phyloP scores from a whole-genome alignment of 2,888 invertebrate species.

The Sinohyriopsis cumingii region DNA sequence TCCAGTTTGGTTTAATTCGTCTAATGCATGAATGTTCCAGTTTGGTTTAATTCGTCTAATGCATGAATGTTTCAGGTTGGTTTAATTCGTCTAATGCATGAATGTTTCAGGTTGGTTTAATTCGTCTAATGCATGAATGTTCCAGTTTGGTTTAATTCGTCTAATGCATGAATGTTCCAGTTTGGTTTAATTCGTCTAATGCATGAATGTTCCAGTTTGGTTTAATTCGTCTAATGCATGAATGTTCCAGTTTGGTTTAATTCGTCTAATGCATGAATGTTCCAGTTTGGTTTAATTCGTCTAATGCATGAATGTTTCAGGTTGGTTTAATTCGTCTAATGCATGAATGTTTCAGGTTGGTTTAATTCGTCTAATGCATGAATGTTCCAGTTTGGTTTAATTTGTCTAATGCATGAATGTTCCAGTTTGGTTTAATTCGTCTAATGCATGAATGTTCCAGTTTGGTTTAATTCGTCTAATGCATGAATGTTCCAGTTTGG shows the following conservation, averaged over 20 bases:
- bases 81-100: slow-evolving; percentile 30
- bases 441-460: not conserved
- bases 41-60: too few relatives aligned
- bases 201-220: slow-evolving; percentile 36
- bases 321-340: too few relatives aligned
- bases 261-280: not conserved
- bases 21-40: not conserved
- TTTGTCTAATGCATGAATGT: not conserved
- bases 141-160: slow-evolving; percentile 51
- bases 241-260: too few relatives aligned
- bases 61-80: slow-evolving; percentile 36
- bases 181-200: too few relatives aligned
- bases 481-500: slow-evolving; percentile 36
- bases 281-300: slow-evolving; percentile 51
- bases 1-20: slow-evolving; percentile 51
- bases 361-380: slow-evolving; percentile 30
- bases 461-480: too few relatives aligned
- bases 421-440: slow-evolving; percentile 51
- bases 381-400: too few relatives aligned
- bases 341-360: slow-evolving; percentile 36
- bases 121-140: not conserved
- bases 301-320: not conserved
- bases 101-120: too few relatives aligned
- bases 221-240: slow-evolving; percentile 30
- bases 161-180: not conserved